Percentiles rank a stretch among this genome's conserved stretches.
Conservation (phyloP, 2,797 vertebrate genomes). For the Acipenser transmontanus region DNA sequence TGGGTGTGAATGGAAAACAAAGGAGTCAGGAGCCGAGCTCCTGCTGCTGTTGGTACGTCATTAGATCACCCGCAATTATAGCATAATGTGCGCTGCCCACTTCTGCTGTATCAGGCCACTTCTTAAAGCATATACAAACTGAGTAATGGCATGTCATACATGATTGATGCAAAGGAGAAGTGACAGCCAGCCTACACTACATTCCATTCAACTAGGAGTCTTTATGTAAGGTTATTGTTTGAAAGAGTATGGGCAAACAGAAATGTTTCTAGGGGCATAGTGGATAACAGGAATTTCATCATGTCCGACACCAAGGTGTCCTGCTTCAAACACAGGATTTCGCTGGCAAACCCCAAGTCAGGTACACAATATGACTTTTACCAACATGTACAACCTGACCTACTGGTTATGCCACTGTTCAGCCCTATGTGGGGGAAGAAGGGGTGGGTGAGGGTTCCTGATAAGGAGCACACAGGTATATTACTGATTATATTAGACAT, state of each 20-base stretch:
- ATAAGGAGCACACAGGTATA: too few species aligned
- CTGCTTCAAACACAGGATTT: conserved; percentile 13
- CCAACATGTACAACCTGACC: too few species aligned
- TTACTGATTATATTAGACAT: too few species aligned
- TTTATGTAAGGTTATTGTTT: conserved; percentile 16
- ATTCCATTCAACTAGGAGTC: conserved; percentile 24
- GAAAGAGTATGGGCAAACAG: conserved; percentile 5
- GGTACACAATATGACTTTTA: too few species aligned
- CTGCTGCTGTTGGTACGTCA: conserved; percentile 51
- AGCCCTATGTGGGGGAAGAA: too few species aligned
- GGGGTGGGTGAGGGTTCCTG: too few species aligned
- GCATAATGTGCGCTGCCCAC: conserved; percentile 45
- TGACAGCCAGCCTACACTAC: conserved; percentile 34
- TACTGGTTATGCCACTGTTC: too few species aligned
- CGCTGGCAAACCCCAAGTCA: too few species aligned
- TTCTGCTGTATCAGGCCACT: conserved; percentile 43
- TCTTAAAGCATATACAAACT: conserved; percentile 47
- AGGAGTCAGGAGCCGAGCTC: conserved; percentile 49
- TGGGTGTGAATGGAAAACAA: conserved; percentile 67
- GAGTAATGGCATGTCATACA: conserved; percentile 43
- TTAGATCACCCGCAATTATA: conserved; percentile 49
- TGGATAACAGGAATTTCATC: conserved; percentile 35
- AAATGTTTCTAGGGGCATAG: conserved; percentile 17
- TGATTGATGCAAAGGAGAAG: conserved; percentile 35
- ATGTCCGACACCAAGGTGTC: conserved; percentile 37